Evolutionary conservation across 2,888 invertebrate species (phyloP), one percentile per base, ranked within the genome.

Genomic region (Megalurothrips usitatus): DNA sequence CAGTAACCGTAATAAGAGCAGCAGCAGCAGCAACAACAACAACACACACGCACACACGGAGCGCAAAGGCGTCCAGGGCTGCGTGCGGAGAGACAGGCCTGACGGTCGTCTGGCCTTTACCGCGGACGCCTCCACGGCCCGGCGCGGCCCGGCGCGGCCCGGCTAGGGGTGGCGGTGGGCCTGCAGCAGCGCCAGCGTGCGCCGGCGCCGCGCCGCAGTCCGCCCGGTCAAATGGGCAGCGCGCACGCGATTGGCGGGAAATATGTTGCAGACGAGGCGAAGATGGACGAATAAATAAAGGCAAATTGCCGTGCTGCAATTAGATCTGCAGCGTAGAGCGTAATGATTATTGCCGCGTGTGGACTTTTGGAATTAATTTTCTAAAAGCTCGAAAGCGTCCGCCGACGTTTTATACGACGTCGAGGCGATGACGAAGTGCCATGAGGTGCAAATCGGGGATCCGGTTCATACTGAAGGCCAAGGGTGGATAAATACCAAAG

Each of bases 231-330:
- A 26, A 75, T 23, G 68, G 68, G 68, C 68, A 9, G 9, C 8
- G 68, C 68, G 26, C 68, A 75, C 68, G 68, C 68, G 68, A 75
- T 58, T 58, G 58, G 58, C 58, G 58, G 58, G 58, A 58, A 58
- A 75, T 75, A 26, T 75, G 26, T 19, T 58, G 58, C 58, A n/a
- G n/a, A 58, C 58, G 58, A 6, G 26, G n/a, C 58, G 58, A 58
- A 14, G 58, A 43, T 43, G 34, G 6, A 58, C 68, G 68, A 75
- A 75, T 75, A 75, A 75, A 75, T 75, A 75, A 63, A 68, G 68
- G 68, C 68, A 68, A 75, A 75, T 75, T 75, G 68, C 26, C 68
- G 68, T 11, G 9, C 26, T 75, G 68, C 68, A 75, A 75, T 75
- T 75, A 75, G 68, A 75, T 75, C 23, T 9, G 68, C 68, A 26